Conservation (phyloP, 2,113 vertebrate species). For the Labeo catla region DNA sequence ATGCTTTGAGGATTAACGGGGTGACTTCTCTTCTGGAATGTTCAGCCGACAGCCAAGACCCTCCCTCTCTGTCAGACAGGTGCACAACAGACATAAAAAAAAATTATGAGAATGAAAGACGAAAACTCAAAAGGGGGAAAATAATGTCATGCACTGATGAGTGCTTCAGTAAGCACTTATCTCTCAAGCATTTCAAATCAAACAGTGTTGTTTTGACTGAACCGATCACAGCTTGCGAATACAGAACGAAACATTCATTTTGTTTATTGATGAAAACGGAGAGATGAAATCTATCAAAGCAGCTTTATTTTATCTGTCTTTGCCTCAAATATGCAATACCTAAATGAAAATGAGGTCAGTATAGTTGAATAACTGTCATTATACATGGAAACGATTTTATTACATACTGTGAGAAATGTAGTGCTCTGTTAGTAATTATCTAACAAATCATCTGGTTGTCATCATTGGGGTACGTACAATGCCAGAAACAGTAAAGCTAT, state of each 20-base stretch:
- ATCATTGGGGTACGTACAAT: background rate
- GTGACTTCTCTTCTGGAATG: conserved; percentile 80
- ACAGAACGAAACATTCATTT: conserved; percentile 2
- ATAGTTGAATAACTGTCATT: background rate
- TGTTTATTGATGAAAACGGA: background rate
- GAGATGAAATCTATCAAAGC: background rate
- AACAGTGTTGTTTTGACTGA: conserved; percentile 14
- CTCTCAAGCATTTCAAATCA: conserved; percentile 29
- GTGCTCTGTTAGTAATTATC: conserved; percentile 3
- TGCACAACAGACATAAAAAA: conserved; percentile 53
- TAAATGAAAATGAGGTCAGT: background rate
- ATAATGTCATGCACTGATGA: conserved; percentile 16
- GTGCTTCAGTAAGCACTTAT: conserved; percentile 26
- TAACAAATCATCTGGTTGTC: conserved; percentile 12
- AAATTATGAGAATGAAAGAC: background rate
- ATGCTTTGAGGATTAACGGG: conserved; percentile 77
- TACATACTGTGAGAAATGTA: background rate
- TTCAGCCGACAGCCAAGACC: conserved; percentile 74
- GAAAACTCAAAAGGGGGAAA: background rate
- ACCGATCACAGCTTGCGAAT: background rate
- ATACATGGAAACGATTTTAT: background rate
- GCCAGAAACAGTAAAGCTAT: conserved; percentile 12
- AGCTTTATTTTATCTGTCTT: background rate
- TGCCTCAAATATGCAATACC: background rate
- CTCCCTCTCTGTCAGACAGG: conserved; percentile 74